Conservation (phyloP, 2,888 invertebrate species). For the Pristionchus japonicus region DNA sequence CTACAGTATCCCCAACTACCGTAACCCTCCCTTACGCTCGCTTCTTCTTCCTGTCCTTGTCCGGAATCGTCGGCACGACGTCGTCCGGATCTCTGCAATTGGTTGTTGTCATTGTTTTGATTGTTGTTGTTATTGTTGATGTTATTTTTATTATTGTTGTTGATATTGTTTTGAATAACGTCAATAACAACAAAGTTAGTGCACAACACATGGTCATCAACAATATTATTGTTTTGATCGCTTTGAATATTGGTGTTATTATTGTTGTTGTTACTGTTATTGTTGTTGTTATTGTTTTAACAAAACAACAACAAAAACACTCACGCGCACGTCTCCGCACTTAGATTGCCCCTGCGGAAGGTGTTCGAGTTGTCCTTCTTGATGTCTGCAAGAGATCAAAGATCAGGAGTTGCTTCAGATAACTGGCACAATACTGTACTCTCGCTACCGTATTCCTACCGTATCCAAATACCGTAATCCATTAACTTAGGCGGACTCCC, state of each 20-base stretch:
- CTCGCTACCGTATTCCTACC: no score
- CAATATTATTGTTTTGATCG: no score
- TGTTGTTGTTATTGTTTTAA: background rate
- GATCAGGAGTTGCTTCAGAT: no score
- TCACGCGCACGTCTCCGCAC: background rate
- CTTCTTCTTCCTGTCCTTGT: background rate
- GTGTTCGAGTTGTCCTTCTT: conserved; percentile 11
- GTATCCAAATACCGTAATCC: no score
- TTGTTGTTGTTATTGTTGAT: background rate
- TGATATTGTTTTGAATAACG: background rate
- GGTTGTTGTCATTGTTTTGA: no score
- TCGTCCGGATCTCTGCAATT: background rate
- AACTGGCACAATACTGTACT: no score
- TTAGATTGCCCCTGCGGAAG: background rate
- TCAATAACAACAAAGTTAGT: no score
- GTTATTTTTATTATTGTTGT: background rate
- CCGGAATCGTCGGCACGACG: background rate
- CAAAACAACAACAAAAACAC: background rate
- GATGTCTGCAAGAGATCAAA: background rate
- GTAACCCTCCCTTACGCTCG: background rate
- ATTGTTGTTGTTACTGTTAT: background rate
- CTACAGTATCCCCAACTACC: background rate
- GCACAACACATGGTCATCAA: no score
- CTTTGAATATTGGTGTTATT: no score
- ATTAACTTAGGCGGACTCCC: no score